phyloP scores from a whole-genome alignment of 1,140 invertebrate genomes.

The Drosophila ogumai region DNA sequence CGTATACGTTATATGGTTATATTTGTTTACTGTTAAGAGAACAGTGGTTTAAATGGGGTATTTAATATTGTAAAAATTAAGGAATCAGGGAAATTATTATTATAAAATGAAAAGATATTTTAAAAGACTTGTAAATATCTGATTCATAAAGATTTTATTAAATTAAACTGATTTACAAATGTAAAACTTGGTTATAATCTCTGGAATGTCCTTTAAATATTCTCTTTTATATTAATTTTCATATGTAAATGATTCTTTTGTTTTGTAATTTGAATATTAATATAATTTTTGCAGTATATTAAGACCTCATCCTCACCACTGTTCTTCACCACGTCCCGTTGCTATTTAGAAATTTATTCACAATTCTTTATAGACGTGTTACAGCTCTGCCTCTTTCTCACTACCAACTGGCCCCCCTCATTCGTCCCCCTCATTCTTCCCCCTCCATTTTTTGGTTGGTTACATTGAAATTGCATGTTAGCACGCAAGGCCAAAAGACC shows the following conservation, averaged over 20 bases:
- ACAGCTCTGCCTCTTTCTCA: conserved; percentile 37
- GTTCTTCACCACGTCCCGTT: conserved; percentile 52
- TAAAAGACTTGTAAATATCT: too few relatives aligned
- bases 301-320: conserved; percentile 14
- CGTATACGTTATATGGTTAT: conserved; percentile 73
- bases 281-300: not conserved
- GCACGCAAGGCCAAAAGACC: conserved; percentile 66
- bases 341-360: conserved; percentile 75
- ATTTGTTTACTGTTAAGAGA: conserved; percentile 24
- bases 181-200: not conserved
- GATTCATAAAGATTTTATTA: not conserved
- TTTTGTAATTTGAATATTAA: not conserved
- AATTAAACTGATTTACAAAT: too few relatives aligned
- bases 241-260: not conserved
- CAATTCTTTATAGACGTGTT: conserved; percentile 79
- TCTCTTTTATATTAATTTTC: not conserved
- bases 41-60: conserved; percentile 33
- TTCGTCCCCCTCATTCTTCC: not conserved
- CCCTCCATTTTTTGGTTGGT: conserved; percentile 31
- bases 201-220: not conserved
- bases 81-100: not conserved
- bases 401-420: conserved; percentile 1
- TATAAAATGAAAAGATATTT: too few relatives aligned
- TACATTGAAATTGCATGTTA: conserved; percentile 79
- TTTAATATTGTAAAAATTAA: not conserved